A percentile compares a stretch with the other conserved stretches of the same genome.
Evolutionary conservation across 2,113 vertebrate species (phyloP).

Genomic region (Dinomys branickii): DNA sequence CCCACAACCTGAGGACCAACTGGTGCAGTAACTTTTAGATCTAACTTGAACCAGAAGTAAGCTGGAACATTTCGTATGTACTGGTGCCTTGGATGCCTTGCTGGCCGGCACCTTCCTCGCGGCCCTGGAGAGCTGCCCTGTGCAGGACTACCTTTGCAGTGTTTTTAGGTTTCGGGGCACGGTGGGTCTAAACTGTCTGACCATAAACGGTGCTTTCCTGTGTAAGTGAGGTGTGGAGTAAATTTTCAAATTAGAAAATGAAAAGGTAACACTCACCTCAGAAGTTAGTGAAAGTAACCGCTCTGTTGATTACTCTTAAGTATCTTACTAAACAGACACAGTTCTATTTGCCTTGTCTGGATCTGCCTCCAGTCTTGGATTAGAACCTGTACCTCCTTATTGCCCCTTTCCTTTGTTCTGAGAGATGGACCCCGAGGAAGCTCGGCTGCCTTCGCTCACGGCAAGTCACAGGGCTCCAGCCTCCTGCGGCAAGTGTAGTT

Average conservation of each 20-base stretch:
- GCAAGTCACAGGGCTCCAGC: neutral
- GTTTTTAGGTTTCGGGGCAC: neutral
- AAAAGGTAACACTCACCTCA: neutral
- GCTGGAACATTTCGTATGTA: neutral
- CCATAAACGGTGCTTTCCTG: neutral
- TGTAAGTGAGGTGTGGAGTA: neutral
- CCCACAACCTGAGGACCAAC: no score
- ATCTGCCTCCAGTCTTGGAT: neutral
- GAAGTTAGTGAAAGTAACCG: conserved; percentile 13
- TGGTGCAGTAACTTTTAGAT: conserved; percentile 8
- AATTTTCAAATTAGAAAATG: neutral
- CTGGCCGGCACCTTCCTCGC: neutral
- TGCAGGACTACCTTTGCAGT: neutral
- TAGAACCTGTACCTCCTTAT: neutral
- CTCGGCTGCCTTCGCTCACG: neutral
- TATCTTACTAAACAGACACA: neutral
- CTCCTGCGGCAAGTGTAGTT: neutral
- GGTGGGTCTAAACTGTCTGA: neutral
- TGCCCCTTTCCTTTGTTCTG: neutral
- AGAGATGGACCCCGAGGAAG: neutral
- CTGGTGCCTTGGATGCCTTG: neutral
- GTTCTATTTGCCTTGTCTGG: neutral
- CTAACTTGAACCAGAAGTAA: neutral
- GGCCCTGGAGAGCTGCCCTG: neutral
- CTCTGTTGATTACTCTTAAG: neutral